Evolutionary conservation across 2,113 vertebrate species (phyloP), one percentile per base, ranked within the genome.

Genomic region (Cyphomyrus discorhynchus): DNA sequence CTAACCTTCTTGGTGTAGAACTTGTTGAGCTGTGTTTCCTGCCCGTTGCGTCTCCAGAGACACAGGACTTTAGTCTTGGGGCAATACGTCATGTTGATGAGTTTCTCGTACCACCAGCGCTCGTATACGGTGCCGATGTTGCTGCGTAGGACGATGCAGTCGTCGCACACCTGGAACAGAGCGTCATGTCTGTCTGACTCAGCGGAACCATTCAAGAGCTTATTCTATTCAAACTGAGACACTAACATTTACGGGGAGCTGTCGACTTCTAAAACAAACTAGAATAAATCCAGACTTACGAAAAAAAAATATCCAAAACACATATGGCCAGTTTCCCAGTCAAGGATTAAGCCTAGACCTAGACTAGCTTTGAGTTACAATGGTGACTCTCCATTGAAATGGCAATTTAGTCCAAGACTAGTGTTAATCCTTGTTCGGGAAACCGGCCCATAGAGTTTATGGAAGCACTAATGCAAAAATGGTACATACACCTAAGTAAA

Each of bases 81-180:
- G 91, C 98, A 99, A 92, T 99, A 99, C 39, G 98, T 99, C 98
- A 99, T 99, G 93, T 99, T 99, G 94, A 99, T 99, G 92, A 99
- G 98, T 90, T 99, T 99, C 94, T 99, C 98, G 4, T 99, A 99
- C 98, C 98, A 99, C 98, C 98, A 99, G 86, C 98, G 98, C 92
- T 99, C 98, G 0, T 98, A 98, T 5, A 99, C 98, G 0, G 98
- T 98, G 91, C 98, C 98, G 5, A 99, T 97, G 95, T 96, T 98
- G 92, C 98, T 99, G 84, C 98, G 97, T 39, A 99, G 92, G 80
- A 99, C 98, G 58, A 99, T 98, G 53, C 98, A 99, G 92, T 99
- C 98, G 1, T 99, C 98, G 3, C 98, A 99, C 1, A 99, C 98
- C 98, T 99, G 91, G 10, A 31, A 49, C 70, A 0, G 11, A 27